phyloP scores from a whole-genome alignment of 1,140 invertebrate genomes.

The Diuraphis noxia region DNA sequence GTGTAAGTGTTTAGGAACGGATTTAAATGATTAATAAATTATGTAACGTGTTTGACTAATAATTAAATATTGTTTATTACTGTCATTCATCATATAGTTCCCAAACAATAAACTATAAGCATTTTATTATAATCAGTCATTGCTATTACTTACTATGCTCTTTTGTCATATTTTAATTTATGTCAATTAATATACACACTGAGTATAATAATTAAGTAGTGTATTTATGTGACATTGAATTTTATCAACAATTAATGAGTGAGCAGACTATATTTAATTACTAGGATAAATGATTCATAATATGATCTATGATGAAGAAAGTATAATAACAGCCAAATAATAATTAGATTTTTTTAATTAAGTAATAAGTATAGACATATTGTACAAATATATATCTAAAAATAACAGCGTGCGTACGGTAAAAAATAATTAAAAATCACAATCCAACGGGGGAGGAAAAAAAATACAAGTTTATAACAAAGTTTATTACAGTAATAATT shows the following conservation, averaged over 20 bases:
- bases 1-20: too few relatives aligned
- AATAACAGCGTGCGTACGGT: not conserved
- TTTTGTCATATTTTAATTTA: not conserved
- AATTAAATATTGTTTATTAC: not conserved
- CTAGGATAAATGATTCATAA: not conserved
- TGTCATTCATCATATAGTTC: not conserved
- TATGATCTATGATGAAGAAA: not conserved
- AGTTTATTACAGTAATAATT: not conserved
- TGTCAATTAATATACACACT: not conserved
- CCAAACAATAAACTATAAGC: not conserved
- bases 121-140: not conserved
- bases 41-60: not conserved
- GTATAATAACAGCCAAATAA: not conserved
- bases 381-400: constrained; percentile 29
- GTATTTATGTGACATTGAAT: not conserved
- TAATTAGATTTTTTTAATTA: not conserved
- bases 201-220: not conserved
- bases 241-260: not conserved
- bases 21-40: not conserved
- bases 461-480: not conserved
- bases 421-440: constrained; percentile 34
- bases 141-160: not conserved
- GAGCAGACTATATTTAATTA: not conserved
- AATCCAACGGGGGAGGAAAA: not conserved
- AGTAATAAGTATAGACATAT: constrained; percentile 3